Base-by-base conservation (phyloP, 2,888 invertebrate genomes). In the Drosophila paranaensis region DNA sequence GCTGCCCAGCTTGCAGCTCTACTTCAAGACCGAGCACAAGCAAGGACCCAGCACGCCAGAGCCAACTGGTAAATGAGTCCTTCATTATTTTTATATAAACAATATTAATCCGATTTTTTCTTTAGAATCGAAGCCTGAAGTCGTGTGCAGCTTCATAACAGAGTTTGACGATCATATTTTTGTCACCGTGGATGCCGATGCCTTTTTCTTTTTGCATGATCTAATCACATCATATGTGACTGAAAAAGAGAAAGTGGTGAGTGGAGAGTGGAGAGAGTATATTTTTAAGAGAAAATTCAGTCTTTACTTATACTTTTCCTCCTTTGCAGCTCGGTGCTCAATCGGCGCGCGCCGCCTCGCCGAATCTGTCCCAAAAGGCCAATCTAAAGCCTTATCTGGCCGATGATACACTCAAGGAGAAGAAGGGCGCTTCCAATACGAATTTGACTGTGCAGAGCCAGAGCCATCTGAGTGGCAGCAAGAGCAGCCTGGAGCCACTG, bases 161-260 rank as follows among this genome's bases (percentile, higher is more conserved):
- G 98, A 99, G 93, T 99, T 99, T 93, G 98, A 99, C 92, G 98
- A 99, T 93, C 98, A 99, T 92, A 99, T 99, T 89, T 98, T 98
- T 93, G 98, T 99, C 72, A 98, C 98, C 0, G 98, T 98, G 75
- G 98, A 99, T 93, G 99, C 99, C 1, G 99, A 99, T 93, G 98
- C 98, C 2, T 98, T 99, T 94, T 97, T 99, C 93, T 99, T 99
- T 93, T 94, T 99, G 39, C 99, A 99, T 92, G 99, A 99, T 93
- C 95, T 99, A 67, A 97, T 99, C 80, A 98, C 97, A 1, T 98
- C 98, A 0, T 99, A 99, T 92, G 96, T 99, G 63, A 97, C 97
- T 92, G 98, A 98, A 93, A 98, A 97, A 92, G 98, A 98, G 88
- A 94, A 96, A 93, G 95, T 97, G 93, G 96, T 97, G 89, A 93